Evolutionary conservation across 2,888 invertebrate species (phyloP), one percentile per base, ranked within the genome.

Genomic region (Hydroisotoma schaefferi): DNA sequence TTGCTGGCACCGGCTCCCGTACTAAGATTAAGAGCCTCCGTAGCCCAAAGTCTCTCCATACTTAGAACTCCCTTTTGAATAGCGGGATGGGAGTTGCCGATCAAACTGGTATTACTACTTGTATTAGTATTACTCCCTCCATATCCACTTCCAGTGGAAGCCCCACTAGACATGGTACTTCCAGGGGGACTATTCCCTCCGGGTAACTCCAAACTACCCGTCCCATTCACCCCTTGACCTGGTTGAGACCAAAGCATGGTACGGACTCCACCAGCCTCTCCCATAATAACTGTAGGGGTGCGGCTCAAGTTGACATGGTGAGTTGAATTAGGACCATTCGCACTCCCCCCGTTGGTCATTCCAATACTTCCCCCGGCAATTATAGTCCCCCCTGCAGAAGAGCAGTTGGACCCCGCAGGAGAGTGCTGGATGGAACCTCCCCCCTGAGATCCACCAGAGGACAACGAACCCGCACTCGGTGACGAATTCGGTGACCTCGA

Each of bases 41-140:
- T 65, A 2, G 73, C 68, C 93, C 93, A 93, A 55, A 93, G 78
- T 68, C 90, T 81, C 77, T 93, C 92, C 93, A 93, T 93, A 75
- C 93, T 92, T 60, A 93, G 81, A 22, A 90, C 88, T 12, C 73
- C 68, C 61, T 71, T 71, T 51, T 63, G 69, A 54, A 63, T 65
- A 18, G 61, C 70, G 57, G 60, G 69, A 59, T 63, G 63, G 48
- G 61, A 54, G 48, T 55, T 67, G 29, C 65, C 65, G 48, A 67
- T 55, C 51, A 70, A 63, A 73, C 74, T 59, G 47, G 4, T 37
- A 22, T 48, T 55, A 18, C 51, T 18, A 29, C 23, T 52, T 23
- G 47, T 28, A 40, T 57, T 49, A 22, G 52, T 56, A 22, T 20
- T 18, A 6, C 22, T 23, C n/a, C 27, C 18, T 6, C 27, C 48